These are phyloP conservation scores for Gambusia yucatana DNA, from an alignment of 2,797 vertebrate species.

Conservation along the genomic window DNA sequence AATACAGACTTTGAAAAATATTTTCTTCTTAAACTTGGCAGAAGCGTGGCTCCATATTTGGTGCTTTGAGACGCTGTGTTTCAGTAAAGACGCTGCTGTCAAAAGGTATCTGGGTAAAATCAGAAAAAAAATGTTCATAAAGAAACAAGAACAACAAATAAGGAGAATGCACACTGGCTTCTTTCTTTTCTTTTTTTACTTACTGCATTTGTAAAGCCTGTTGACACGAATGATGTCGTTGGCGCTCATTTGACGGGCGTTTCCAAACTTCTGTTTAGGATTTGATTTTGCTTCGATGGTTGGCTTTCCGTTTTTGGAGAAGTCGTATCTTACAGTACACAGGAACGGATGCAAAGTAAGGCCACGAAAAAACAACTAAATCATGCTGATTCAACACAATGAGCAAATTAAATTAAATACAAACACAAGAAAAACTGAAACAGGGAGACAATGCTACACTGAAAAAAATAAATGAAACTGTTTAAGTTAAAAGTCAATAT, in stretches of 20 bases:
- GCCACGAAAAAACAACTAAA: neutral
- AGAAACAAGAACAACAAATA: neutral
- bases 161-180: neutral
- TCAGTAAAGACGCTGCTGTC: neutral
- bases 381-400: neutral
- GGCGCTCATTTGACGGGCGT: slow-evolving; percentile 2
- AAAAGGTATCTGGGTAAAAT: neutral
- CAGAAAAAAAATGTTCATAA: neutral
- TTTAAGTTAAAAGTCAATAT: neutral
- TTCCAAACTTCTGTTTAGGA: neutral
- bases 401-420: neutral
- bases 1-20: neutral
- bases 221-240: slow-evolving; percentile 49
- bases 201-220: slow-evolving; percentile 33
- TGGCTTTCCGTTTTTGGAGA: slow-evolving; percentile 36
- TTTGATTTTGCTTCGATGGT: slow-evolving; percentile 36
- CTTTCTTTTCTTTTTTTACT: slow-evolving; percentile 5
- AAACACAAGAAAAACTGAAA: neutral
- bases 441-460: neutral
- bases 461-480: neutral
- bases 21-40: neutral
- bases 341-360: neutral
- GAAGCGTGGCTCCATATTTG: no score
- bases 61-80: neutral
- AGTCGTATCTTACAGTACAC: slow-evolving; percentile 11